These are phyloP conservation scores for Stratiomys singularior DNA, from an alignment of 2,888 invertebrate species.

Conservation along the genomic window DNA sequence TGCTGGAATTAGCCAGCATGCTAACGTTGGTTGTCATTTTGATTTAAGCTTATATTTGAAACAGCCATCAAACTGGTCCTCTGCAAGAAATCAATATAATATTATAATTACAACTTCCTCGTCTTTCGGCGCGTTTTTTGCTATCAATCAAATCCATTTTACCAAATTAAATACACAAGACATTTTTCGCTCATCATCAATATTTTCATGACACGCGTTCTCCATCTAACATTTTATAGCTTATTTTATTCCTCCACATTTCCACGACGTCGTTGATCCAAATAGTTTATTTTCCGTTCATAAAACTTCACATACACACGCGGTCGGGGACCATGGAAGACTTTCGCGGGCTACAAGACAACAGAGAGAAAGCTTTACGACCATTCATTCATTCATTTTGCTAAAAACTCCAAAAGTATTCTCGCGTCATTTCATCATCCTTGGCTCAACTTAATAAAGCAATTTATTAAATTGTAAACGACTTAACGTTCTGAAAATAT, in stretches of 20 bases:
- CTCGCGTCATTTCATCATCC: conserved; percentile 35
- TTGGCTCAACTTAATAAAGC: conserved; percentile 37
- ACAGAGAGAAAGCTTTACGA: not conserved
- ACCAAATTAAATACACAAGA: too few relatives aligned
- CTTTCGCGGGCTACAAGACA: not conserved
- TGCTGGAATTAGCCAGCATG: too few relatives aligned
- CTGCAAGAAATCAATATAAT: not conserved
- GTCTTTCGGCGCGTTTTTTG: too few relatives aligned
- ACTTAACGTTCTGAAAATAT: conserved; percentile 40
- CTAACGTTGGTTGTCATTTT: too few relatives aligned
- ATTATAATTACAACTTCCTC: not conserved
- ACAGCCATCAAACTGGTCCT: too few relatives aligned
- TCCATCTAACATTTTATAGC: not conserved
- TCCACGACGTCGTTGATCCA: not conserved
- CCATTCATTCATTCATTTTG: conserved; percentile 2
- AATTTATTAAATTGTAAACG: conserved; percentile 45
- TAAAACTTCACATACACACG: not conserved
- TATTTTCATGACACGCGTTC: conserved; percentile 13
- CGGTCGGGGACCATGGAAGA: not conserved
- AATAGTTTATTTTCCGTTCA: not conserved
- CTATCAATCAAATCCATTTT: too few relatives aligned
- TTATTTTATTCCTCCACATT: conserved; percentile 5
- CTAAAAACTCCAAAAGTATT: conserved; percentile 18
- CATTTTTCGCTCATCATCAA: not conserved
- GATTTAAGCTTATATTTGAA: too few relatives aligned